Evolutionary conservation across 2,113 vertebrate species (phyloP).

Genomic region (Meles meles): DNA sequence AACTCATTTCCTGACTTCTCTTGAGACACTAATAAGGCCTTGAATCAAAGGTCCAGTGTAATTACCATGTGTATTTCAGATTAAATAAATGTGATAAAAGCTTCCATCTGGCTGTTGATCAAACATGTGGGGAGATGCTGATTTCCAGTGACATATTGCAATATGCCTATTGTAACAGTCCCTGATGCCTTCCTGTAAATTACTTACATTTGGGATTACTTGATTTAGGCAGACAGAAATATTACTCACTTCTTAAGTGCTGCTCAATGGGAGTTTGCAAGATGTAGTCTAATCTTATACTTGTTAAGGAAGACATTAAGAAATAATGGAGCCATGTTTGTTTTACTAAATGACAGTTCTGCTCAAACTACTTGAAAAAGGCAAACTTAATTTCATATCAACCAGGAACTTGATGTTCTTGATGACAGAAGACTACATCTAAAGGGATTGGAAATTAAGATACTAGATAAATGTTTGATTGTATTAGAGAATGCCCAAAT

Average conservation of each 20-base stretch:
- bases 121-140: constrained; percentile 83
- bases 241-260: constrained; percentile 84
- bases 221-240: constrained; percentile 80
- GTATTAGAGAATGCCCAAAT: not conserved
- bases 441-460: constrained; percentile 51
- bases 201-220: constrained; percentile 87
- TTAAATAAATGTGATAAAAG: constrained; percentile 89
- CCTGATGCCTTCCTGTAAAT: constrained; percentile 82
- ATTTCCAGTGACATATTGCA: constrained; percentile 86
- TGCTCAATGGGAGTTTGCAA: constrained; percentile 76
- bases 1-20: constrained; percentile 83
- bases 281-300: constrained; percentile 78
- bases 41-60: constrained; percentile 85
- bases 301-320: constrained; percentile 84
- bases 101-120: constrained; percentile 87
- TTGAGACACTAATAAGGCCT: constrained; percentile 75
- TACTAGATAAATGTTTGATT: constrained; percentile 23
- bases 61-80: constrained; percentile 87
- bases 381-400: constrained; percentile 70
- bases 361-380: constrained; percentile 73
- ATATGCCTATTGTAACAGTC: constrained; percentile 82
- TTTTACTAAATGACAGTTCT: constrained; percentile 80
- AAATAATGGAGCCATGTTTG: constrained; percentile 82
- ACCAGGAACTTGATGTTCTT: constrained; percentile 41
- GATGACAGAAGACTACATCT: constrained; percentile 48